Evolutionary conservation across 2,888 invertebrate genomes (phyloP), one percentile per base, ranked within the genome.

Genomic region (Galeopsomyia nigrocyanea): DNA sequence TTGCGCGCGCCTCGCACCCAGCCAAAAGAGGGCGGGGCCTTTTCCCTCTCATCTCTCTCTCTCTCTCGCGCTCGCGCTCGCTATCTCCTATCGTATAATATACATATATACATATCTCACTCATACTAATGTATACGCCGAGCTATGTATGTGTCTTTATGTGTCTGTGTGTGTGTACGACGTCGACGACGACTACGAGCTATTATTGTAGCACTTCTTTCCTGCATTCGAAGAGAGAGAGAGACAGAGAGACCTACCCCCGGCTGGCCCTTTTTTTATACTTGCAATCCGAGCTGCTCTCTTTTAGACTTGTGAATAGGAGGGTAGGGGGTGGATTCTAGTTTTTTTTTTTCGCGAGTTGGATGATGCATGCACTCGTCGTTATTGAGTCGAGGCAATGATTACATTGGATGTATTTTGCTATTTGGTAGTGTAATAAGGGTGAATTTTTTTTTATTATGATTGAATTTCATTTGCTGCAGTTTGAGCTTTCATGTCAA

Each of bases 1-100:
- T 39, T 39, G 39, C 70, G 75, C 61, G 65, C 68, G 56, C 71
- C 72, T 68, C 71, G 75, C 63, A 47, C 58, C 71, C 53, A 39
- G 39, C 39, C 39, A 39, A 67, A 63, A 73, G 69, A 70, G 39
- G 39, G 39, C 39, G 63, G 71, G 53, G 64, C 26, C 39, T 17
- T 47, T 26, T 51, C 50, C 50, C 49, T 31, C n/a, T 66, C n/a
- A n/a, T n/a, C n/a, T n/a, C n/a, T 17, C 5, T 53, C 61, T 55
- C 39, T 31, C 57, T 2, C 56, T 19, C 46, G 46, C 39, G 22
- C 39, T 47, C 60, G 53, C 53, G 21, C 22, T 5, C 6, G 39
- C 50, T 16, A n/a, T n/a, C 49, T 26, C 21, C 31, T 50, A 46
- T 68, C 13, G 39, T 13, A 10, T 39, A 10, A 10, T 31, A 31